Evolutionary conservation across 2,113 vertebrate genomes (phyloP), one percentile per base, ranked within the genome.

Genomic region (Galemys pyrenaicus): DNA sequence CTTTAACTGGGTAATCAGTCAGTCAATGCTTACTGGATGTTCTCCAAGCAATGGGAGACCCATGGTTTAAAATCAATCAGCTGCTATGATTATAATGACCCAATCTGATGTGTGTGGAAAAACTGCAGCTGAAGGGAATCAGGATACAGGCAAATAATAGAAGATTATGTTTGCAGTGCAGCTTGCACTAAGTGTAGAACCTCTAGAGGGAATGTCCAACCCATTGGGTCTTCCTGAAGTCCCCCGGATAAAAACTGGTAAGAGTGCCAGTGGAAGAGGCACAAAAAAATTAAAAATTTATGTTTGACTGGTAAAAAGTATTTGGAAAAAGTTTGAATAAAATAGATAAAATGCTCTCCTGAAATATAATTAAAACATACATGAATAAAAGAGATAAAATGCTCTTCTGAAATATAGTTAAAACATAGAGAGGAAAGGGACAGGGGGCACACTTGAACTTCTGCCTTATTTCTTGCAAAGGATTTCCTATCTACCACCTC

Each of bases 61-160:
- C 41, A 20, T 46, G 80, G 67, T n/a, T 97, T 95, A 93, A 92
- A 96, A 94, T 93, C 93, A 80, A 80, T 95, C 92, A 81, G 65
- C 70, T 39, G 19, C 67, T 95, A 70, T 89, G 94, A 95, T 87
- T 65, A 79, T 58, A 94, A 93, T 80, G 78, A 87, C 84, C 41
- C 80, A 73, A 70, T 32, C 35, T 44, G 46, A 79, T 64, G 9
- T 54, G 44, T 91, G 22, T 73, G n/a, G 65, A 49, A 90, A 91
- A 94, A 81, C 74, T 19, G 74, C 6, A 65, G 87, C 16, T 41
- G 46, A 82, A 88, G 46, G 64, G 46, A 91, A 75, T 67, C 49
- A 37, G 49, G 49, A 81, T 20, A 32, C 26, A 26, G 17, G 20
- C 28, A 83, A 78, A 71, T 62, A 91, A 37, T 10, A 62, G 64